Conservation (phyloP, 1,140 invertebrate genomes). For the Oryctes rhinoceros region DNA sequence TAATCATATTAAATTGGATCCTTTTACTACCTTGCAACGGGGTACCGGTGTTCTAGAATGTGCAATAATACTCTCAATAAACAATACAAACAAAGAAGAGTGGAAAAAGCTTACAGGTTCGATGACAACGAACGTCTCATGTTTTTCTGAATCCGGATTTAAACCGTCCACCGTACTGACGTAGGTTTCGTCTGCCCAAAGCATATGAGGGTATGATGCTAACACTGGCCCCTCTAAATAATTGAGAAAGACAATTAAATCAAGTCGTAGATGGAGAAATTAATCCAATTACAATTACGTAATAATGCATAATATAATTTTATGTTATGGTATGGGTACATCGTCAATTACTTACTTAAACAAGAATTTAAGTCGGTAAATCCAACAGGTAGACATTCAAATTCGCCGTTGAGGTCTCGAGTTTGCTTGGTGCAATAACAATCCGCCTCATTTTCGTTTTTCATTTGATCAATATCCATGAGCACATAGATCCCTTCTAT, state of each 20-base stretch:
- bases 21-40: conserved; percentile 50
- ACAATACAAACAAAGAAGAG: background rate
- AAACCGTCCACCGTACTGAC: conserved; percentile 45
- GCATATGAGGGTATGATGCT: conserved; percentile 54
- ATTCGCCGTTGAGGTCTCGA: conserved; percentile 45
- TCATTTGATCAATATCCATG: background rate
- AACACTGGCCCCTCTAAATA: conserved; percentile 49
- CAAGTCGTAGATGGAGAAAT: too few species aligned
- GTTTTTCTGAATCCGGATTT: conserved; percentile 48
- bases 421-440: conserved; percentile 53
- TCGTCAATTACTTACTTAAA: conserved; percentile 47
- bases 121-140: conserved; percentile 49
- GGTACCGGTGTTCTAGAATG: conserved; percentile 52
- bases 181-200: conserved; percentile 52
- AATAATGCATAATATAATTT: too few species aligned
- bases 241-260: conserved; percentile 35
- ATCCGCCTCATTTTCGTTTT: conserved; percentile 44
- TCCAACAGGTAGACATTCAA: conserved; percentile 52
- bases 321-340: too few species aligned
- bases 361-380: conserved; percentile 52
- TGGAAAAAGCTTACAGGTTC: conserved; percentile 51
- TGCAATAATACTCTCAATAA: background rate
- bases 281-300: too few species aligned
- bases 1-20: conserved; percentile 51
- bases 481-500: background rate